Evolutionary conservation across 1,140 invertebrate genomes (phyloP).

Genomic region (Venturia canescens): DNA sequence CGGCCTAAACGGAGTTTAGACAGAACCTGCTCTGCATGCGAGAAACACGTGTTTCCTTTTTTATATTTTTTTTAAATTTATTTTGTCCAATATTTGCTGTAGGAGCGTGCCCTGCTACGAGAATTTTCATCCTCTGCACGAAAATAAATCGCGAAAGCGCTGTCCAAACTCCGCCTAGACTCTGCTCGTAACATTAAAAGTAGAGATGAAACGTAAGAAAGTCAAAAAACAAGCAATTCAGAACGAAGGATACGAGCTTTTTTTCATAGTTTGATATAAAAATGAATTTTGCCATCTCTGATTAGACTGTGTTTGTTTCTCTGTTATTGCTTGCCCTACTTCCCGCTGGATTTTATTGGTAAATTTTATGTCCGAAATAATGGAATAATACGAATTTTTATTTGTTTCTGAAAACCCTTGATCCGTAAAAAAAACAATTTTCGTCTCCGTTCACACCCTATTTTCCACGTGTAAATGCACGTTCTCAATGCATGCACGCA

Average conservation of each 20-base stretch:
- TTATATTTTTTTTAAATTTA: neutral
- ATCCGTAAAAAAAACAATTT: slow-evolving; percentile 12
- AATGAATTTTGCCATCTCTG: slow-evolving; percentile 63
- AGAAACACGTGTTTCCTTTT: slow-evolving; percentile 10
- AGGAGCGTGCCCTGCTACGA: neutral
- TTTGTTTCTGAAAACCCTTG: neutral
- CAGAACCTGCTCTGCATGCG: slow-evolving; percentile 16
- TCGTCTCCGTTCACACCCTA: slow-evolving; percentile 20
- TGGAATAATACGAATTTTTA: slow-evolving; percentile 45
- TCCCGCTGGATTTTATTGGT: slow-evolving; percentile 77
- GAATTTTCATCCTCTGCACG: neutral
- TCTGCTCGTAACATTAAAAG: slow-evolving; percentile 49
- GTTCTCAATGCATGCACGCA: slow-evolving; percentile 51
- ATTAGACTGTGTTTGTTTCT: slow-evolving; percentile 75
- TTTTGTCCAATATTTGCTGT: slow-evolving; percentile 23
- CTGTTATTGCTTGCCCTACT: slow-evolving; percentile 76
- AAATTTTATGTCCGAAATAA: slow-evolving; percentile 75
- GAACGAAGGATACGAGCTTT: slow-evolving; percentile 22
- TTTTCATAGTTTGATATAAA: slow-evolving; percentile 42
- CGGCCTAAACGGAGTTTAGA: slow-evolving; percentile 28
- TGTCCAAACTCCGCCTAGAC: slow-evolving; percentile 69
- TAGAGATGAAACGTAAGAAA: slow-evolving; percentile 31
- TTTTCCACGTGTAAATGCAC: slow-evolving; percentile 8
- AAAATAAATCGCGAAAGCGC: slow-evolving; percentile 45
- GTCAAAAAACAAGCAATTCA: slow-evolving; percentile 10